Evolutionary conservation across 2,888 invertebrate species (phyloP), one percentile per base, ranked within the genome.

Genomic region (Erpobdella octoculata): DNA sequence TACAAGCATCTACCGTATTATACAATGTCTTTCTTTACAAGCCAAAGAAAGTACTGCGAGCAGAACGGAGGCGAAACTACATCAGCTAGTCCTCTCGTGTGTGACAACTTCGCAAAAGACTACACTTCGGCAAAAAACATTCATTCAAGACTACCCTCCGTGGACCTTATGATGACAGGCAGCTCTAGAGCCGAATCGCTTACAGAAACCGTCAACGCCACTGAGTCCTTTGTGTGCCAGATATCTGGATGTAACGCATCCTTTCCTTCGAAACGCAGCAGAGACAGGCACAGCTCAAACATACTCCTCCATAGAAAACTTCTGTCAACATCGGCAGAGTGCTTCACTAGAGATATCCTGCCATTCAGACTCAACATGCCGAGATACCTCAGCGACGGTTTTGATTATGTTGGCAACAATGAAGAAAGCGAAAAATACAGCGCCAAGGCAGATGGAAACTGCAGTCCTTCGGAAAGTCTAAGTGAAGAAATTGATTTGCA

Each of bases 191-290:
- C 18, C 9, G 37, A 37, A 41, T 12, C 33, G 25, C 67, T 41
- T 15, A 36, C 41, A 33, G 37, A 25, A 38, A 38, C 21, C 46
- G 21, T 12, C 28, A 21, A 38, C 28, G 35, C 31, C 15, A 25
- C 25, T 12, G 53, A 58, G 25, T 31, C 67, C 25, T 67, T 46
- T 79, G 78, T 71, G 81, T 96, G 96, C 85, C 91, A 90, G 79
- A 90, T 93, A 3, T 93, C 93, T 76, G 93, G 94, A 0, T 96
- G 96, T 82, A 91, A 91, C 84, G 94, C 94, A 0, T 91, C 93
- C 0, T 96, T 95, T 82, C 91, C 93, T 5, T 93, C 94, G 0
- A 94, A 93, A 81, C 86, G 93, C 72, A 92, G 91, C 79, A 88
- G 94, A 78, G 95, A 96, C 80, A 87, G 93, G 1, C 95, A 96